Base-by-base conservation (phyloP, 2,797 vertebrate species). In the Furcifer pardalis region DNA sequence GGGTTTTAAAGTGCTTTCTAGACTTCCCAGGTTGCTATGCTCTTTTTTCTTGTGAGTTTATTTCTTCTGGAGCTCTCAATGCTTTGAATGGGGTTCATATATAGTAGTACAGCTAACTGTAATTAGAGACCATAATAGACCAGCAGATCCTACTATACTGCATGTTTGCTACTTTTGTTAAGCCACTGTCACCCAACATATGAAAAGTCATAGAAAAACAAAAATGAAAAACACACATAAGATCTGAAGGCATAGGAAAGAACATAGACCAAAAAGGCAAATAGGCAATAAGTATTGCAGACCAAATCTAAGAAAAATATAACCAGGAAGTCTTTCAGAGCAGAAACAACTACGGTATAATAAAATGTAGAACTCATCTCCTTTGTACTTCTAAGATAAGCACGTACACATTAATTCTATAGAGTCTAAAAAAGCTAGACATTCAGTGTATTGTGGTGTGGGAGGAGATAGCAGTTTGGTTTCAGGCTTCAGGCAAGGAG, bases 301-400 rank as follows among this genome's bases (percentile, higher is more conserved):
- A 40, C 35, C 37, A 83, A 42, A 68, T 68, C 65, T 9, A 76
- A 83, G 63, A 56, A 68, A 68, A 74, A 83, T 68, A 77, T 77
- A n/a, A 83, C 27, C 73, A 59, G 82, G 46, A 77, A 77, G 30
- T 68, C 46, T 63, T 59, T 25, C 13, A 65, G 74, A 42, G 12
- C 37, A 77, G 37, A 84, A 21, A 25, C 12, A 83, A 23, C 35
- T 13, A n/a, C n/a, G n/a, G n/a, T n/a, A n/a, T 84, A 77, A 19
- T 40, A 77, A 68, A 76, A 75, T 59, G 4, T 66, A n/a, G 77
- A 9, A 7, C 46, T 40, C 1, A 27, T 83, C 35, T 52, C 32
- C 44, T 75, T 44, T 9, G 27, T 75, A 25, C 44, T 77, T 78
- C 56, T 72, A 69, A 37, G 37, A 56, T n/a, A 78, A 62, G 15